phyloP scores from a whole-genome alignment of 2,888 invertebrate genomes.

The Heliconius sara region DNA sequence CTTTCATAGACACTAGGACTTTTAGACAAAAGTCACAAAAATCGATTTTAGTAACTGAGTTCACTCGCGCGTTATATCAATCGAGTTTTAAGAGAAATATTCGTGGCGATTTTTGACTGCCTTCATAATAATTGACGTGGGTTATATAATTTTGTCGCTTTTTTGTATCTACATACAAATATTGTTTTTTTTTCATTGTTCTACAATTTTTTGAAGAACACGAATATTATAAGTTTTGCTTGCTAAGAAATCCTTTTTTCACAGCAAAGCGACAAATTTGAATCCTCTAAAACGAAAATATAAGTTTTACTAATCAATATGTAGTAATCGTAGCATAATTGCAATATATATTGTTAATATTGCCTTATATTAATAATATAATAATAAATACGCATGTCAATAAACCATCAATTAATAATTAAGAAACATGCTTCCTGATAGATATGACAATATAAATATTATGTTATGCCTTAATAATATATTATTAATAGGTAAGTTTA shows the following conservation, averaged over 20 bases:
- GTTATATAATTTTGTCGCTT: not conserved
- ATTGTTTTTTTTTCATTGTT: not conserved
- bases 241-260: not conserved
- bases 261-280: not conserved
- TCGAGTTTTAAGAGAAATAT: constrained; percentile 34
- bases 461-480: constrained; percentile 80
- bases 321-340: constrained; percentile 14
- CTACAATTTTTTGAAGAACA: too few species aligned
- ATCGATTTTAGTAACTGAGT: constrained; percentile 7
- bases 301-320: constrained; percentile 12
- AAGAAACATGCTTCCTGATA: constrained; percentile 83
- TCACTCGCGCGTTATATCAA: too few species aligned
- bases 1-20: not conserved
- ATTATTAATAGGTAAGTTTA: constrained; percentile 57
- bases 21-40: not conserved
- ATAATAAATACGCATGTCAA: constrained; percentile 58
- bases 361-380: constrained; percentile 27
- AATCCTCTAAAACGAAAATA: not conserved
- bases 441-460: constrained; percentile 81
- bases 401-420: constrained; percentile 77
- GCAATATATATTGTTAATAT: constrained; percentile 30
- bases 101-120: constrained; percentile 27
- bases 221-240: not conserved
- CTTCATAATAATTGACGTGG: constrained; percentile 1
- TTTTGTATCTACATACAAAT: not conserved